Conservation (phyloP, 2,113 vertebrate genomes). For the Sebastes schlegelii region DNA sequence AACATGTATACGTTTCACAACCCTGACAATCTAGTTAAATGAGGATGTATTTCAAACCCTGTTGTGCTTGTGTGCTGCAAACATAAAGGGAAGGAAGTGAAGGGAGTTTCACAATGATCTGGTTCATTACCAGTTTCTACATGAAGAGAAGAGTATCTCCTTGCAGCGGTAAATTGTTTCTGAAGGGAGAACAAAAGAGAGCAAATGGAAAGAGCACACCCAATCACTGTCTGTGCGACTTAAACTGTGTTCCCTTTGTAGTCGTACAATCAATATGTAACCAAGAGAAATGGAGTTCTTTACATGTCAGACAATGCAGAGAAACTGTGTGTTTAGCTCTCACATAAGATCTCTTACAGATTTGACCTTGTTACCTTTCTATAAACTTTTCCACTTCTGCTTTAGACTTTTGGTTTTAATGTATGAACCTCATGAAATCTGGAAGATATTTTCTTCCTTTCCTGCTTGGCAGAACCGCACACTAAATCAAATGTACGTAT, state of each 20-base stretch:
- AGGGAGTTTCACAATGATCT: conserved; percentile 41
- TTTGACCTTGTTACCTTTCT: background rate
- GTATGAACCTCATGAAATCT: conserved; percentile 31
- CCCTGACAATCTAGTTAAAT: background rate
- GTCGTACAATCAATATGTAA: conserved; percentile 47
- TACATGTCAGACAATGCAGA: conserved; percentile 34
- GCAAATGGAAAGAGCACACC: conserved; percentile 68
- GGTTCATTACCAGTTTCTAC: conserved; percentile 32
- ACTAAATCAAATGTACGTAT: conserved; percentile 8
- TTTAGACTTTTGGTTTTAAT: conserved; percentile 15
- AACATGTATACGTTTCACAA: background rate
- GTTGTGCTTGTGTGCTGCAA: conserved; percentile 11
- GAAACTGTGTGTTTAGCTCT: conserved; percentile 4
- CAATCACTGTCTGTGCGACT: conserved; percentile 43
- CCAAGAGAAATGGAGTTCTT: conserved; percentile 18
- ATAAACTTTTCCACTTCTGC: background rate
- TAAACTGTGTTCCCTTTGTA: conserved; percentile 52
- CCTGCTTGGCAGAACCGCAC: conserved; percentile 13
- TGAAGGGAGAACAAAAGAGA: conserved; percentile 58
- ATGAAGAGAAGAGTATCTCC: conserved; percentile 44
- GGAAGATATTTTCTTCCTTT: conserved; percentile 28
- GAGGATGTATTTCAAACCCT: conserved; percentile 21
- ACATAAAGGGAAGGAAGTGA: conserved; percentile 60
- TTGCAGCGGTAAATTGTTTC: conserved; percentile 52
- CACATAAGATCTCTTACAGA: conserved; percentile 6